Conservation (phyloP, 1,140 invertebrate species). For the Trialeurodes vaporariorum region DNA sequence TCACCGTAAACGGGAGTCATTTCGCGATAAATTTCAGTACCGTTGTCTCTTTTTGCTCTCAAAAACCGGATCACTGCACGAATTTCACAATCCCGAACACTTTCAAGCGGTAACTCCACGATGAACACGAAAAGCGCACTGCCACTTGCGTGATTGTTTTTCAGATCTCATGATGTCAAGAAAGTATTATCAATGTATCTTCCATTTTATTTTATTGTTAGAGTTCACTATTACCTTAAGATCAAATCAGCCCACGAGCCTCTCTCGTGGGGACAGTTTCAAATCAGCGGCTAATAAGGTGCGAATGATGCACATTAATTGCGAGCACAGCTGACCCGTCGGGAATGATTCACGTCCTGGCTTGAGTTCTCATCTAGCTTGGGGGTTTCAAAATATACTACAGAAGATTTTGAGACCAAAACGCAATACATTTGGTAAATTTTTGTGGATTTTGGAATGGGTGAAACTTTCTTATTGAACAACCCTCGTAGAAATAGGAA, state of each 20-base stretch:
- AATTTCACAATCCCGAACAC: slow-evolving; percentile 11
- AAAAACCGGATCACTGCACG: slow-evolving; percentile 17
- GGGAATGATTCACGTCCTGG: too few relatives aligned
- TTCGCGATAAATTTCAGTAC: slow-evolving; percentile 16
- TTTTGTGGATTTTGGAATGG: too few relatives aligned
- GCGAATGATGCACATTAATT: too few relatives aligned
- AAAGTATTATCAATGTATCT: not conserved
- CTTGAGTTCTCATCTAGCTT: too few relatives aligned
- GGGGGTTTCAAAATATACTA: too few relatives aligned
- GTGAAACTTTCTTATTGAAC: too few relatives aligned
- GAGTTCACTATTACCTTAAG: not conserved
- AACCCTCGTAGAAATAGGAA: too few relatives aligned
- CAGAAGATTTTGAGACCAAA: too few relatives aligned
- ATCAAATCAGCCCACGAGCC: not conserved
- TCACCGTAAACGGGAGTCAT: slow-evolving; percentile 17
- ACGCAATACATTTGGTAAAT: too few relatives aligned
- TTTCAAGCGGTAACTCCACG: not conserved
- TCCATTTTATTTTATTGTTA: not conserved
- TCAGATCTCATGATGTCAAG: not conserved
- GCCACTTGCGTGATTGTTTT: not conserved
- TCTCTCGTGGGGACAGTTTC: not conserved
- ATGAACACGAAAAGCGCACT: not conserved
- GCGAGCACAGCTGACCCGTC: too few relatives aligned
- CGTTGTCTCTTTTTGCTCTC: slow-evolving; percentile 8
- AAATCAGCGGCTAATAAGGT: too few relatives aligned